These are phyloP conservation scores for Nudaria mundana DNA, from an alignment of 2,888 invertebrate genomes.

Conservation along the genomic window DNA sequence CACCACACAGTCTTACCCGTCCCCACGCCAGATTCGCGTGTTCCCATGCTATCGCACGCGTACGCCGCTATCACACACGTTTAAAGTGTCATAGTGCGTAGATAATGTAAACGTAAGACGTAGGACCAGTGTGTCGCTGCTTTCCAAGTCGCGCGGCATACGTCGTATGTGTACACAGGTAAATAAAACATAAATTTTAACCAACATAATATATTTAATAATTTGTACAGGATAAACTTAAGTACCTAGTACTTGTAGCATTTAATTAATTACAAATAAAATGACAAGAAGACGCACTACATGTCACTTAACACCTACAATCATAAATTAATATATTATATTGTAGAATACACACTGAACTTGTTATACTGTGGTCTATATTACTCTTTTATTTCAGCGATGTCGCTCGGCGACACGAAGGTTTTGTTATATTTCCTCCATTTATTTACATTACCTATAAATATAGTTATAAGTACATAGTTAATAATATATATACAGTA, in stretches of 20 bases:
- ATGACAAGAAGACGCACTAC: constrained; percentile 52
- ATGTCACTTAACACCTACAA: constrained; percentile 32
- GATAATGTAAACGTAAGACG: no score
- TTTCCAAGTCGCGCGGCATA: no score
- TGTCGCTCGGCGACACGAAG: background rate
- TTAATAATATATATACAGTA: constrained; percentile 41
- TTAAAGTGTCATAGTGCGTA: no score
- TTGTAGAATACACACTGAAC: constrained; percentile 1
- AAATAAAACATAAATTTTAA: constrained; percentile 41
- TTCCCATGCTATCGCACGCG: no score
- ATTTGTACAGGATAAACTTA: constrained; percentile 70
- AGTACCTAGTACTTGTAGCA: constrained; percentile 63
- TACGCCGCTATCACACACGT: no score
- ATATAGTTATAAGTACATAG: constrained; percentile 27
- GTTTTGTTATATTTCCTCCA: constrained; percentile 6
- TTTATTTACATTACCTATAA: constrained; percentile 42
- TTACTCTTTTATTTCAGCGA: background rate
- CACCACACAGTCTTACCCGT: no score
- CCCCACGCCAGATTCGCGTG: no score
- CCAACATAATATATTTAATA: constrained; percentile 73
- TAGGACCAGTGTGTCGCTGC: no score
- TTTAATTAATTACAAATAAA: constrained; percentile 41
- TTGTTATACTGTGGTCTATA: no score
- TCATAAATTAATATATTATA: constrained; percentile 39
- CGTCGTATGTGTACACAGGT: background rate